Conservation (phyloP, 2,113 vertebrate species). For the Oncorhynchus nerka region DNA sequence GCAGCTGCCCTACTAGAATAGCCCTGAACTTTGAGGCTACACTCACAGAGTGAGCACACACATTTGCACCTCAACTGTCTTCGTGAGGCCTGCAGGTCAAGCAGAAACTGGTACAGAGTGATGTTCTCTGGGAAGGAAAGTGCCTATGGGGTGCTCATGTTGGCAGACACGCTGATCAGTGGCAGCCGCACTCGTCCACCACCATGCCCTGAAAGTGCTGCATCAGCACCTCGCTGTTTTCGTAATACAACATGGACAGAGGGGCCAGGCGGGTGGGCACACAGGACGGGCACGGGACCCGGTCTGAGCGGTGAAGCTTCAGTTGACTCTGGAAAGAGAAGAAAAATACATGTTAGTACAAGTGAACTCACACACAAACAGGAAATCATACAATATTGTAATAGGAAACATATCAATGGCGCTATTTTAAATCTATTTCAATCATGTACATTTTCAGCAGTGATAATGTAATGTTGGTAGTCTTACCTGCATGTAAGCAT, state of each 20-base stretch:
- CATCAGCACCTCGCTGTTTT: slow-evolving; percentile 75
- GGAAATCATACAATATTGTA: not conserved
- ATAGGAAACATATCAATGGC: not conserved
- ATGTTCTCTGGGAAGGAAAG: not conserved
- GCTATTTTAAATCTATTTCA: too few relatives aligned
- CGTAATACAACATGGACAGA: slow-evolving; percentile 86
- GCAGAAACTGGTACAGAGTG: not conserved
- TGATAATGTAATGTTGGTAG: not conserved
- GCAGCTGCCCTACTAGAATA: not conserved
- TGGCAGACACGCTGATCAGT: slow-evolving; percentile 58
- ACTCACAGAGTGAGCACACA: not conserved
- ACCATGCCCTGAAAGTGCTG: slow-evolving; percentile 84
- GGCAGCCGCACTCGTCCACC: slow-evolving; percentile 84
- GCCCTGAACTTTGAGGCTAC: not conserved
- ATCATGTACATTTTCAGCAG: not conserved
- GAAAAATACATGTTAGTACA: slow-evolving; percentile 14
- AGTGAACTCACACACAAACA: not conserved
- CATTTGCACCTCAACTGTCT: not conserved
- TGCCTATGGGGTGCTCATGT: not conserved
- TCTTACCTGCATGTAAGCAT: slow-evolving; percentile 87
- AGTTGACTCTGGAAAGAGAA: slow-evolving; percentile 77
- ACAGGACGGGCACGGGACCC: slow-evolving; percentile 77
- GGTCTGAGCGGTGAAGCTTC: slow-evolving; percentile 78
- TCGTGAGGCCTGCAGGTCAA: not conserved
- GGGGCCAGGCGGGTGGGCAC: slow-evolving; percentile 77